Evolutionary conservation across 2,888 invertebrate genomes (phyloP).

Genomic region (Heliconius cydno): DNA sequence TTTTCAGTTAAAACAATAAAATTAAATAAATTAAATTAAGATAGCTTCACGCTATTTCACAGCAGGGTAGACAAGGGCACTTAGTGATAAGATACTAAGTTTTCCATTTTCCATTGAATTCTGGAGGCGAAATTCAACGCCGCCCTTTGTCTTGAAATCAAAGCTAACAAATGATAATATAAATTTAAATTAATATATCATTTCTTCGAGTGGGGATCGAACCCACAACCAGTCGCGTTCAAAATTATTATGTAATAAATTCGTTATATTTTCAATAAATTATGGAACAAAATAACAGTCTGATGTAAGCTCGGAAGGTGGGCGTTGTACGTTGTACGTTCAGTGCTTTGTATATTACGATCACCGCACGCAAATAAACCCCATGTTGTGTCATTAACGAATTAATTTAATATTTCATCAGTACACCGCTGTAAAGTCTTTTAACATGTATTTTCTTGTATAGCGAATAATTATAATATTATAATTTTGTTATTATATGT

Average conservation of each 20-base stretch:
- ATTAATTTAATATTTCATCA: constrained; percentile 33
- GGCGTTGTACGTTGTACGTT: constrained; percentile 51
- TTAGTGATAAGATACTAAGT: no score
- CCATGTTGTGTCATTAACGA: constrained; percentile 30
- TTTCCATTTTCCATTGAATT: no score
- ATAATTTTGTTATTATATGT: not conserved
- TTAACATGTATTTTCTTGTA: constrained; percentile 17
- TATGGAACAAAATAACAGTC: constrained; percentile 58
- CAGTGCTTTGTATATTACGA: constrained; percentile 48
- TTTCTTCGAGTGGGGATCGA: no score
- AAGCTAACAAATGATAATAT: no score
- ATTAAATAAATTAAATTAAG: no score
- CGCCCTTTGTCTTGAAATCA: no score
- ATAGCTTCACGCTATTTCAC: no score
- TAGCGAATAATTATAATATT: not conserved
- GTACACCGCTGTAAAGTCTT: constrained; percentile 15
- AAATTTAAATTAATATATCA: no score
- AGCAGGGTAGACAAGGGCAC: no score
- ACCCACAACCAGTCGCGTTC: no score
- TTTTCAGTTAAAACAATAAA: no score
- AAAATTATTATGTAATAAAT: constrained; percentile 50
- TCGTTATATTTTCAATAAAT: constrained; percentile 70
- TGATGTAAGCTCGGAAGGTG: constrained; percentile 55
- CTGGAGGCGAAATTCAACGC: no score
- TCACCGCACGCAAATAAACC: constrained; percentile 32